A percentile compares a stretch with the other conserved stretches of the same genome.
phyloP scores from a whole-genome alignment of 1,140 invertebrate genomes.

The Drosophila micromelanica region DNA sequence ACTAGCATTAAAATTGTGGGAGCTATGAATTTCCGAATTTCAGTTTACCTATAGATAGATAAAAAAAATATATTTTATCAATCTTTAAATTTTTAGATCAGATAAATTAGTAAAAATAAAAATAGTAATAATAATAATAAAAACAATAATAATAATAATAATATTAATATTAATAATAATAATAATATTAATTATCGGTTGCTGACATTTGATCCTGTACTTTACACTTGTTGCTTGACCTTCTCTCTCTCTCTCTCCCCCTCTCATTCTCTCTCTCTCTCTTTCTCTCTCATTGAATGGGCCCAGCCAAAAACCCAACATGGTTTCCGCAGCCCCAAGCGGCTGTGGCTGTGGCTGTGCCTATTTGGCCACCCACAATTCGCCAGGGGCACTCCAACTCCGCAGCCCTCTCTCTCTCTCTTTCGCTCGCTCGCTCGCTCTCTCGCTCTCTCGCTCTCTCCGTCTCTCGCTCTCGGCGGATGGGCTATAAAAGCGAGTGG shows the following conservation, averaged over 20 bases:
- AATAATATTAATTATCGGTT: too few relatives aligned
- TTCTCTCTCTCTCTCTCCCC: neutral
- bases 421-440: neutral
- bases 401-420: constrained; percentile 2
- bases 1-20: too few relatives aligned
- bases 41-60: too few relatives aligned
- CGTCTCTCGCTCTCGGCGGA: neutral
- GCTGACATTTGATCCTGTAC: too few relatives aligned
- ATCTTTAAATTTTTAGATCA: neutral
- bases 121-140: neutral
- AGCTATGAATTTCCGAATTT: too few relatives aligned
- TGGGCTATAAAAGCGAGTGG: constrained; percentile 60
- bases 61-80: neutral
- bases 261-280: neutral
- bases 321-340: constrained; percentile 22
- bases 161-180: neutral
- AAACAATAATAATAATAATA: neutral
- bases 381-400: constrained; percentile 29
- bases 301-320: constrained; percentile 29
- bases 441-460: neutral
- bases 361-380: constrained; percentile 5
- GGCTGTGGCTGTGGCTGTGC: too few relatives aligned
- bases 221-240: too few relatives aligned
- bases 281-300: neutral
- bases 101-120: neutral